Percentiles rank a stretch among this genome's conserved stretches.
phyloP scores from a whole-genome alignment of 2,888 invertebrate genomes.

The Sphecodes monilicornis region DNA sequence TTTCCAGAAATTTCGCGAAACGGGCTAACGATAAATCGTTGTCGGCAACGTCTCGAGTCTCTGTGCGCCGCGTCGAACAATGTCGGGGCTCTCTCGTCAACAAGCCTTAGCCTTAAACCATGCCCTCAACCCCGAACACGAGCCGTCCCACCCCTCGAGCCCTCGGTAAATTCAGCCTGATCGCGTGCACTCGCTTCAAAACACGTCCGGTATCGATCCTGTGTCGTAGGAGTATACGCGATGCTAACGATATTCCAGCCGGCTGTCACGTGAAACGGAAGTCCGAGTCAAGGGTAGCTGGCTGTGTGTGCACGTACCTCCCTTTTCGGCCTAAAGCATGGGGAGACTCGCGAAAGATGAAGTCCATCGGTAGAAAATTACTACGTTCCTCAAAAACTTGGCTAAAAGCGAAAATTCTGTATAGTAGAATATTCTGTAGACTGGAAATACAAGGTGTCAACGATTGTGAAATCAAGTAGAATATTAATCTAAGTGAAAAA shows the following conservation, averaged over 20 bases:
- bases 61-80: background rate
- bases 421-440: no score
- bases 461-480: no score
- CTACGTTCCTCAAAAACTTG: background rate
- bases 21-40: background rate
- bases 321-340: background rate
- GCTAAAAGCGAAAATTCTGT: no score
- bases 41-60: background rate
- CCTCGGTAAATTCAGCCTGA: conserved; percentile 41
- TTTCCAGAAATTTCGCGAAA: background rate
- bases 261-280: conserved; percentile 59
- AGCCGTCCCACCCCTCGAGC: background rate
- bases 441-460: no score
- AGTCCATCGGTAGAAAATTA: background rate
- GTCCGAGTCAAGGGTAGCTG: conserved; percentile 53
- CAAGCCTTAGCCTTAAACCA: conserved; percentile 55
- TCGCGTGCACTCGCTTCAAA: conserved; percentile 57
- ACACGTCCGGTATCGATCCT: conserved; percentile 59
- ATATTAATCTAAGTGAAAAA: no score
- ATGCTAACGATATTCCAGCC: conserved; percentile 44
- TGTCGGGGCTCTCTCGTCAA: background rate
- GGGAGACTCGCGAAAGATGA: background rate
- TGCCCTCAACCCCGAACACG: conserved; percentile 57
- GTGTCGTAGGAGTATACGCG: conserved; percentile 49
- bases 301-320: background rate